These are phyloP conservation scores for Bombylius major DNA, from an alignment of 2,888 invertebrate genomes.

Conservation along the genomic window DNA sequence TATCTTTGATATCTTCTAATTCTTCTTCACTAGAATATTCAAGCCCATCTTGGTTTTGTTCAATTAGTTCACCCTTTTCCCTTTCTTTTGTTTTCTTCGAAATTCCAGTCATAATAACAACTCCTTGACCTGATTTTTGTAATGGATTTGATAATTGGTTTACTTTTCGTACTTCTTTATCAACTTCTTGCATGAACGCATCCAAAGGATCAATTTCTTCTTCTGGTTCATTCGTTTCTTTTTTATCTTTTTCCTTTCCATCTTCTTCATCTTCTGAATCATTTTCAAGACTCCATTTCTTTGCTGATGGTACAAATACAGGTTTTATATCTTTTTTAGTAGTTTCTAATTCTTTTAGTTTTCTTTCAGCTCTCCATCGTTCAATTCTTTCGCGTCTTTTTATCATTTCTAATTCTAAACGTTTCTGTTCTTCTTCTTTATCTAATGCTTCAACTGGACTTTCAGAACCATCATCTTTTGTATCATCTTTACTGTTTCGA, in stretches of 20 bases:
- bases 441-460: slow-evolving; percentile 42
- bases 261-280: slow-evolving; percentile 86
- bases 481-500: slow-evolving; percentile 3
- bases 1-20: slow-evolving; percentile 83
- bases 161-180: slow-evolving; percentile 41
- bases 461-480: slow-evolving; percentile 25
- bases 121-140: slow-evolving; percentile 39
- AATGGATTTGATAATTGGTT: slow-evolving; percentile 37
- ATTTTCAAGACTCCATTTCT: slow-evolving; percentile 93
- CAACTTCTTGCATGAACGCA: slow-evolving; percentile 88
- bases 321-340: slow-evolving; percentile 66
- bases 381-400: slow-evolving; percentile 91
- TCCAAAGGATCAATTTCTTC: slow-evolving; percentile 92
- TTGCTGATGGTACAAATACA: slow-evolving; percentile 46
- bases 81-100: slow-evolving; percentile 63
- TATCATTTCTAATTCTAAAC: slow-evolving; percentile 89
- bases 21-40: slow-evolving; percentile 98
- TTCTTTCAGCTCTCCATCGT: slow-evolving; percentile 88
- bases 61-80: slow-evolving; percentile 95
- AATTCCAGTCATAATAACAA: slow-evolving; percentile 72
- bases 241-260: slow-evolving; percentile 40
- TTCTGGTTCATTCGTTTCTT: slow-evolving; percentile 41
- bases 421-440: slow-evolving; percentile 78
- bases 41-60: slow-evolving; percentile 94
- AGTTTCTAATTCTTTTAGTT: slow-evolving; percentile 71